A percentile compares a stretch with the other conserved stretches of the same genome.
Evolutionary conservation across 2,888 invertebrate genomes (phyloP).

Genomic region (Apamea monoglypha): DNA sequence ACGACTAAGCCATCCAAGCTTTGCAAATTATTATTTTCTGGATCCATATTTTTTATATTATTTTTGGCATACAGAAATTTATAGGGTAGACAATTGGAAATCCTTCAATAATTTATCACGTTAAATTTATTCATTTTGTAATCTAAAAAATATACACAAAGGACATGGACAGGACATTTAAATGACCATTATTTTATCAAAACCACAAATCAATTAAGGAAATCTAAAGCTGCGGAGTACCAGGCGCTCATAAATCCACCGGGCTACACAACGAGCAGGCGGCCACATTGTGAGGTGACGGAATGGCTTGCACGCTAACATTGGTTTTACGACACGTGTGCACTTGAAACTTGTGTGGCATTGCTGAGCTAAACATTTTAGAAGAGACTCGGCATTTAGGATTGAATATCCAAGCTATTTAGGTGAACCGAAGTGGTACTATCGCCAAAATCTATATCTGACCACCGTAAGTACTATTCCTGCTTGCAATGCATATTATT

Average conservation of each 20-base stretch:
- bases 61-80: background rate
- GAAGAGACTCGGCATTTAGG: slow-evolving; percentile 62
- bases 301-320: slow-evolving; percentile 71
- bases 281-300: slow-evolving; percentile 61
- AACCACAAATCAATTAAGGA: slow-evolving; percentile 51
- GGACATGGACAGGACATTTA: background rate
- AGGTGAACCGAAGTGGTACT: background rate
- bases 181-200: background rate
- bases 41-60: background rate
- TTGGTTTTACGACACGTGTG: slow-evolving; percentile 82
- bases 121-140: background rate
- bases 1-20: background rate
- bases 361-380: slow-evolving; percentile 61
- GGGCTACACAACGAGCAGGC: slow-evolving; percentile 41
- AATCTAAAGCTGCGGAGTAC: slow-evolving; percentile 31
- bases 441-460: too few relatives aligned
- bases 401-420: background rate
- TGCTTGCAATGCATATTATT: too few relatives aligned
- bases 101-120: too few relatives aligned
- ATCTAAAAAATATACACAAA: background rate
- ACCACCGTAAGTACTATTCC: too few relatives aligned
- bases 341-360: slow-evolving; percentile 76
- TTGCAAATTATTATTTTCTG: background rate
- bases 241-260: slow-evolving; percentile 52
- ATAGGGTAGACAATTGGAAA: background rate